Base-by-base conservation (phyloP, 2,113 vertebrate species). In the Myxocyprinus asiaticus region DNA sequence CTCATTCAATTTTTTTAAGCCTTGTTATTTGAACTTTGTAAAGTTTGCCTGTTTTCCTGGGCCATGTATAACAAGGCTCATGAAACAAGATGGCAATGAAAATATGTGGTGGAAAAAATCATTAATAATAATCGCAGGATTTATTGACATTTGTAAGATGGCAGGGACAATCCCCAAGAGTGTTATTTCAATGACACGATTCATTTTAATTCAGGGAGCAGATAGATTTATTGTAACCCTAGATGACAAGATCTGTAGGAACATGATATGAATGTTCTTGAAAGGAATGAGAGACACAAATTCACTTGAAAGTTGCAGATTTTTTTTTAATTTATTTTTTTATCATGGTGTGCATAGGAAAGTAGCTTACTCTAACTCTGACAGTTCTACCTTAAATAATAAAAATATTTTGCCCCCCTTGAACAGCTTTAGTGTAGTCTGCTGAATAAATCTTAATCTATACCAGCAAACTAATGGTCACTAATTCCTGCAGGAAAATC, bases 41-140 rank as follows among this genome's bases (percentile, higher is more conserved):
- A 79, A 50, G 51, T n/a, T 73, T 80, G 11, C 59, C 17, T 14
- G 14, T 61, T 55, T 62, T 67, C 42, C 61, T 42, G 61, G 63
- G 78, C 56, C 50, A 56, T 12, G 67, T 17, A 64, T 61, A 69
- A 56, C 64, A 65, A 64, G 10, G 17, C 55, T 67, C 4, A 53
- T 53, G n/a, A n/a, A 82, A 87, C 81, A 88, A 88, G 88, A 88
- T 81, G 70, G 79, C 72, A 42, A 62, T 61, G 55, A 87, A 91
- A 91, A 91, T 79, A 90, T 91, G 83, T 69, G 5, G 56, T 48
- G 65, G 56, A 77, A 79, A 85, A 88, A 91, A 88, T 89, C 89
- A 87, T 89, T 92, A 90, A 90, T 89, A 90, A 92, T 90, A 91
- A 92, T 91, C 89, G 89, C 82, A 85, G 83, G 81, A 76, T 84